These are phyloP conservation scores for Ormia ochracea DNA, from an alignment of 2,888 invertebrate genomes.

Conservation along the genomic window DNA sequence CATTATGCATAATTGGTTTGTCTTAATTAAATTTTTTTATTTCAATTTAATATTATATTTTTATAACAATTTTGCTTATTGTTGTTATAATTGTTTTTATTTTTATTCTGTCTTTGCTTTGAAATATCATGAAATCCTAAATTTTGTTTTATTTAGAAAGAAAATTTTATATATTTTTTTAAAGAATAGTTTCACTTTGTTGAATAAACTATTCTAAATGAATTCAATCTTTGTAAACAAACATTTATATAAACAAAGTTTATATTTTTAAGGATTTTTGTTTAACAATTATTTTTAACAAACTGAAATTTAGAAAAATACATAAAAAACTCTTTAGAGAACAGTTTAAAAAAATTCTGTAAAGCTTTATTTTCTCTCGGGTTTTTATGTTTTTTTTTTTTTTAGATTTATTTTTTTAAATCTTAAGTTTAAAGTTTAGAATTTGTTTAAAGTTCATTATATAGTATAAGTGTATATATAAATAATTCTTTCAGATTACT, in stretches of 20 bases:
- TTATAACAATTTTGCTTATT: constrained; percentile 36
- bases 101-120: neutral
- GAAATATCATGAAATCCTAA: constrained; percentile 24
- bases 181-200: neutral
- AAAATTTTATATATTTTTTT: neutral
- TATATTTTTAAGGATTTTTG: neutral
- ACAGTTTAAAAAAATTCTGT: neutral
- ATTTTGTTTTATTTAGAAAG: neutral
- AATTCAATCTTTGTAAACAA: neutral
- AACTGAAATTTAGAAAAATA: neutral
- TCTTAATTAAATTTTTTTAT: constrained; percentile 46
- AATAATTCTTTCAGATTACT: constrained; percentile 48
- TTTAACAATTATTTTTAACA: neutral
- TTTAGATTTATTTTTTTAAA: constrained; percentile 27
- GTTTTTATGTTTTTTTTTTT: constrained; percentile 20
- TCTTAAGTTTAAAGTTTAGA: constrained; percentile 43
- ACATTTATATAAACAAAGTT: neutral
- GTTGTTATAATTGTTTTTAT: neutral
- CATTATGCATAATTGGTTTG: neutral
- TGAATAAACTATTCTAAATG: neutral
- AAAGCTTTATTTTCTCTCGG: constrained; percentile 44
- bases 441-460: constrained; percentile 31
- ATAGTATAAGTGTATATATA: constrained; percentile 24
- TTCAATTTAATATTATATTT: constrained; percentile 41
- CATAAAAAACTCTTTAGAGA: neutral